These are phyloP conservation scores for Brachyopa scutellaris DNA, from an alignment of 2,888 invertebrate species.

Conservation along the genomic window DNA sequence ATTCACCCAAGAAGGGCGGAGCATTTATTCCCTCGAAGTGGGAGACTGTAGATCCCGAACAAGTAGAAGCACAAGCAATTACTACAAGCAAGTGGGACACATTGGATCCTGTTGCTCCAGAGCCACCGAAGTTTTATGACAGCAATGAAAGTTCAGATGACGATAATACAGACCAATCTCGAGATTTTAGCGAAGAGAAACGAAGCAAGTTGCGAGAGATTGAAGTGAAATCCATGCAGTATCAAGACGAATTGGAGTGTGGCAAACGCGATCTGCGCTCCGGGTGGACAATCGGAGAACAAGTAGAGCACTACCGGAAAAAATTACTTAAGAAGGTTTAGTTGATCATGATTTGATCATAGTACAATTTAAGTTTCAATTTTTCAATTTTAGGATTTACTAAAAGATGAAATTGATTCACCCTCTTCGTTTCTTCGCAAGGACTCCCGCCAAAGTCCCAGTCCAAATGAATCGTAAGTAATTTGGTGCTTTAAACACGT, in stretches of 20 bases:
- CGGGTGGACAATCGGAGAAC: conserved; percentile 89
- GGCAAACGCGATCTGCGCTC: conserved; percentile 88
- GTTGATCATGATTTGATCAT: too few relatives aligned
- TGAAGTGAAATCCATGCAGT: conserved; percentile 96
- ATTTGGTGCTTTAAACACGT: background rate
- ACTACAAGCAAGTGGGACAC: conserved; percentile 95
- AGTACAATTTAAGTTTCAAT: background rate
- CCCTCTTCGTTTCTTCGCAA: conserved; percentile 76
- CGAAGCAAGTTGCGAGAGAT: conserved; percentile 93
- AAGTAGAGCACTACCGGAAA: conserved; percentile 94
- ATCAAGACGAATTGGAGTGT: conserved; percentile 97
- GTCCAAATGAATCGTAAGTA: conserved; percentile 74
- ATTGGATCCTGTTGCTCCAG: conserved; percentile 83
- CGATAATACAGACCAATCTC: conserved; percentile 78
- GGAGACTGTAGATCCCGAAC: conserved; percentile 97
- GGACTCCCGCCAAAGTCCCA: conserved; percentile 73
- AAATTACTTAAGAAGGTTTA: conserved; percentile 92
- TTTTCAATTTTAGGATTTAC: conserved; percentile 71
- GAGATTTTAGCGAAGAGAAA: conserved; percentile 86
- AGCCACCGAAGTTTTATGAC: conserved; percentile 80
- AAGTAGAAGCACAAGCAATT: conserved; percentile 91
- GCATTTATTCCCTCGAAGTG: conserved; percentile 96
- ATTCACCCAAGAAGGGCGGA: conserved; percentile 80
- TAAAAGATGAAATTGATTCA: conserved; percentile 75
- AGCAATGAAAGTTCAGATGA: conserved; percentile 76